These are phyloP conservation scores for Yponomeuta cagnagella DNA, from an alignment of 2,888 invertebrate species.

Conservation along the genomic window DNA sequence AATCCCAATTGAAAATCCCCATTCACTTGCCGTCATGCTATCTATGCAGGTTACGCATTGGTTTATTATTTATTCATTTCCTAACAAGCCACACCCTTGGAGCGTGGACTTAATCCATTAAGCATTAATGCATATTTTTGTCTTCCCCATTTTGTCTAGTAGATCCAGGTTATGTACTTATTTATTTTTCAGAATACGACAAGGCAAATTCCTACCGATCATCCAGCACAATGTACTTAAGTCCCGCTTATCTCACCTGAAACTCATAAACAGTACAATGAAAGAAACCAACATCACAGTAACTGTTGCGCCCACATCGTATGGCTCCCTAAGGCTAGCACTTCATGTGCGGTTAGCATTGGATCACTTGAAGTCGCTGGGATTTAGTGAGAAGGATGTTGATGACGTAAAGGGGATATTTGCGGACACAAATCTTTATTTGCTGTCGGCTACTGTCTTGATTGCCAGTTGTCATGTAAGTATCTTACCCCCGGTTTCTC, in stretches of 20 bases:
- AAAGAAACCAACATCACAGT: conserved; percentile 80
- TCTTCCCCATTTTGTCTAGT: no score
- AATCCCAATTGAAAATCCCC: no score
- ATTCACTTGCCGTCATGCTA: no score
- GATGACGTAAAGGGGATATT: conserved; percentile 98
- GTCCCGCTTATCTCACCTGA: conserved; percentile 84
- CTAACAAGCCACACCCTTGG: no score
- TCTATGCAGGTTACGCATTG: no score
- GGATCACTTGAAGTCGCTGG: conserved; percentile 81
- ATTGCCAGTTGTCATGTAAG: conserved; percentile 96
- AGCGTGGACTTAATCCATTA: no score
- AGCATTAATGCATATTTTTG: no score
- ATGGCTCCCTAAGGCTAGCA: conserved; percentile 86
- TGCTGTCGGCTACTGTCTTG: conserved; percentile 91
- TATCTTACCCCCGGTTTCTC: conserved; percentile 24
- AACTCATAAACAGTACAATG: conserved; percentile 77
- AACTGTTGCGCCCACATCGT: conserved; percentile 83
- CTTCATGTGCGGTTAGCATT: conserved; percentile 86
- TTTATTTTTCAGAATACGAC: conserved; percentile 70
- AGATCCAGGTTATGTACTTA: not conserved
- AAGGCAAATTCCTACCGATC: conserved; percentile 86
- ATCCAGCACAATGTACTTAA: conserved; percentile 89
- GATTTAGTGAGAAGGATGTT: conserved; percentile 94
- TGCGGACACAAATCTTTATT: conserved; percentile 94
- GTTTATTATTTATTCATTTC: no score